Base-by-base conservation (phyloP, 2,888 invertebrate genomes). In the Lasius fuliginosus region DNA sequence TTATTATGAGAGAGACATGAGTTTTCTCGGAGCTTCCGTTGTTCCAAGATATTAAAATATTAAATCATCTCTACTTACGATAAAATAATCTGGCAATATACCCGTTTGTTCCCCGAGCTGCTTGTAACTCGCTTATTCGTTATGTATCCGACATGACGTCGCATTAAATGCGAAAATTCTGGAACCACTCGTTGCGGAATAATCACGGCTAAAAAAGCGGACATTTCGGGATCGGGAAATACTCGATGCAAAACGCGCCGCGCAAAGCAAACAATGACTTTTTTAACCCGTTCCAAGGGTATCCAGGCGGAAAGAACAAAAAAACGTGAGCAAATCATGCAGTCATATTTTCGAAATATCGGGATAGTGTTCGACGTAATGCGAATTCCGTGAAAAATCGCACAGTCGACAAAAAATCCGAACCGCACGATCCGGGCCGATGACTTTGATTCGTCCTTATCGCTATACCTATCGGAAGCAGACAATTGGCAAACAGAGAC, bases 391-490 rank as follows among this genome's bases (percentile, higher is more conserved):
- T 15, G 76, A 53, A 23, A 76, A 53, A 60, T 65, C 40, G 64
- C 68, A 1, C 5, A 30, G 42, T 11, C 65, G 65, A 9, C n/a
- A 23, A 9, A n/a, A 30, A 69, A 68, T 68, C 30, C 11, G 30
- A 42, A 4, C n/a, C 58, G 23, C 27, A 75, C 46, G 33, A 53
- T 58, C 40, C 23, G 15, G n/a, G 23, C 15, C 86, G 87, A 87
- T 91, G 92, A 91, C 92, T 92, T 92, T 92, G 90, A 85, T 86
- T 90, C 89, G 92, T 91, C 92, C 92, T 92, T 90, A 88, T 85
- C 85, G 81, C 40, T 27, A 18, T 83, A 83, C 87, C 88, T 85
- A 89, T 85, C 86, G 86, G 82, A 87, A 84, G 85, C 91, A 92
- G 92, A 92, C 92, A 87, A 91, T 92, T 87, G 87, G 91, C 89